Evolutionary conservation across 64 coral and sea anemone genomes (phyloP).

Genomic region (Pocillopora verrucosa): DNA sequence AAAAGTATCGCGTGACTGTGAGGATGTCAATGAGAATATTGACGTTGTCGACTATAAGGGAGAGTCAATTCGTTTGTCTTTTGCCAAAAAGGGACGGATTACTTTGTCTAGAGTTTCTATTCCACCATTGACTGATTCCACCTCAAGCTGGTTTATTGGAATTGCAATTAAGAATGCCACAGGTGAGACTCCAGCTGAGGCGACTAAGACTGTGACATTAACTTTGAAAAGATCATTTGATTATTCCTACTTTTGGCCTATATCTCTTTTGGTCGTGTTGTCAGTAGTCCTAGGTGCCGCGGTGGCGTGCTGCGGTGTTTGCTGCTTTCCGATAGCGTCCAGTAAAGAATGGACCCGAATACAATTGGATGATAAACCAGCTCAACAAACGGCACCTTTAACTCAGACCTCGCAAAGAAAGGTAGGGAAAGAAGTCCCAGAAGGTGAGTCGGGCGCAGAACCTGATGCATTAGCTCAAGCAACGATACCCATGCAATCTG

Average conservation of each 20-base stretch:
- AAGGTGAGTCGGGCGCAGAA: too few relatives aligned
- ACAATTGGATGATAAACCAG: too few relatives aligned
- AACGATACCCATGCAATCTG: too few relatives aligned
- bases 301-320: background rate
- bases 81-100: slow-evolving; percentile 34
- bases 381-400: too few relatives aligned
- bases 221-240: background rate
- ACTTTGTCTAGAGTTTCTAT: slow-evolving; percentile 32
- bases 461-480: too few relatives aligned
- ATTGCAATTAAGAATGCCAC: slow-evolving; percentile 21
- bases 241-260: background rate
- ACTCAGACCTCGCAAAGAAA: too few relatives aligned
- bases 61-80: slow-evolving; percentile 43
- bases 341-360: background rate
- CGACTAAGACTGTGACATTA: background rate
- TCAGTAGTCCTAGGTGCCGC: background rate
- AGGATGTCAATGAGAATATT: slow-evolving; percentile 32
- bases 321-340: background rate
- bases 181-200: background rate
- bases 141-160: slow-evolving; percentile 55
- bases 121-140: slow-evolving; percentile 45
- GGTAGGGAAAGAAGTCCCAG: too few relatives aligned
- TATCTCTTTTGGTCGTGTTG: background rate
- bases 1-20: slow-evolving; percentile 47
- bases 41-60: background rate